Evolutionary conservation across 2,888 invertebrate genomes (phyloP).

Genomic region (Nemapogon koenigi): DNA sequence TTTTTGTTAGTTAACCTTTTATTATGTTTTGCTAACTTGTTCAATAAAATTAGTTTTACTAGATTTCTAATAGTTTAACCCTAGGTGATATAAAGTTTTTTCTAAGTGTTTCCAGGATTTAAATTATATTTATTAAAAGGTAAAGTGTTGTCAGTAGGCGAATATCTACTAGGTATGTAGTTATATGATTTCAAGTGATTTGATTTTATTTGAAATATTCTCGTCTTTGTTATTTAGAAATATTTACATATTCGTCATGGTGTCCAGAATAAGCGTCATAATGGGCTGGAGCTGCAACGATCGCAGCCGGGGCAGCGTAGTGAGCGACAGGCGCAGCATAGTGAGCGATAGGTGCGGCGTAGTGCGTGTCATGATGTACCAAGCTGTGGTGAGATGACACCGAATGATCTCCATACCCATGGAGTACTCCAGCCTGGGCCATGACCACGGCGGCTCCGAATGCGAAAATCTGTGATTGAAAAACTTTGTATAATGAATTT

Average conservation of each 20-base stretch:
- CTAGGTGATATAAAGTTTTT: no score
- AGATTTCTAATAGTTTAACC: no score
- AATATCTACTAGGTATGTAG: no score
- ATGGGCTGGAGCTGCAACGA: constrained; percentile 20
- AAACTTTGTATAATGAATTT: no score
- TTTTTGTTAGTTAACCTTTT: no score
- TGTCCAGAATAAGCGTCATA: constrained; percentile 14
- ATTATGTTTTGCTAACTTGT: no score
- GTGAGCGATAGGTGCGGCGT: constrained; percentile 17
- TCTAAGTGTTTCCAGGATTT: no score
- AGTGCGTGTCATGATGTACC: constrained; percentile 23
- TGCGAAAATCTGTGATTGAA: constrained; percentile 35
- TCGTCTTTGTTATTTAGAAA: neutral
- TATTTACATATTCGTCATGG: constrained; percentile 27
- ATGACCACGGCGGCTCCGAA: constrained; percentile 43
- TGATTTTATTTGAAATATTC: no score
- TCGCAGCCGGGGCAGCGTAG: constrained; percentile 18
- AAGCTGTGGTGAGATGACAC: constrained; percentile 26
- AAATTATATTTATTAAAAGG: no score
- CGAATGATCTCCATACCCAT: constrained; percentile 23
- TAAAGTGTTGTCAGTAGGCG: no score
- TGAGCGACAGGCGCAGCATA: constrained; percentile 22
- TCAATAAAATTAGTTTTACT: no score
- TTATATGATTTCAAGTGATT: no score
- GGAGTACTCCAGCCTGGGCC: constrained; percentile 55